These are phyloP conservation scores for Zoanthus solanderi DNA, from an alignment of 92 coral and sea anemone genomes.

Conservation along the genomic window DNA sequence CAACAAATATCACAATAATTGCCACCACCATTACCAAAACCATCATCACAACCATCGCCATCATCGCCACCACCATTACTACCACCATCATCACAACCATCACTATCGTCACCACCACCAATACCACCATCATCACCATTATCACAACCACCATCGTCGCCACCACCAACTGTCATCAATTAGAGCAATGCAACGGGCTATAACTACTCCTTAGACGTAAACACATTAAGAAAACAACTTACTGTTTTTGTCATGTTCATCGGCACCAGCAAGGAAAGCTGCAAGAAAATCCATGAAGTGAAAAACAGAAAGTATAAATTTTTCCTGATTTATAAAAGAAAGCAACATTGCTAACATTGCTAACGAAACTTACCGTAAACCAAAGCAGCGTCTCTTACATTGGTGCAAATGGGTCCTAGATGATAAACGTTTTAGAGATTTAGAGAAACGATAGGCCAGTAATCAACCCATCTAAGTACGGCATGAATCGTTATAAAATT, in stretches of 20 bases:
- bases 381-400: constrained; percentile 89
- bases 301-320: not conserved
- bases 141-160: too few species aligned
- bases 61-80: not conserved
- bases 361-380: constrained; percentile 75
- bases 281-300: not conserved
- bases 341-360: not conserved
- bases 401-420: constrained; percentile 89
- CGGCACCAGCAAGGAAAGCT: constrained; percentile 74
- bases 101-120: too few species aligned
- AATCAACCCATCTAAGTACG: too few species aligned
- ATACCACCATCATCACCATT: too few species aligned
- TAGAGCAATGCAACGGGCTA: too few species aligned
- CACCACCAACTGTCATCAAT: too few species aligned
- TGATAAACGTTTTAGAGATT: not conserved
- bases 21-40: too few species aligned
- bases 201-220: not conserved
- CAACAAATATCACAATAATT: too few species aligned
- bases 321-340: not conserved
- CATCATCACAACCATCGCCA: too few species aligned
- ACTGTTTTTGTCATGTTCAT: constrained; percentile 60
- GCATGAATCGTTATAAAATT: not conserved
- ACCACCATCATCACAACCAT: not conserved
- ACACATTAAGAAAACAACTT: not conserved
- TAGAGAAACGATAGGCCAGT: not conserved